A percentile compares a stretch with the other conserved stretches of the same genome.
Evolutionary conservation across 2,113 vertebrate species (phyloP).

Genomic region (Cygnus atratus): DNA sequence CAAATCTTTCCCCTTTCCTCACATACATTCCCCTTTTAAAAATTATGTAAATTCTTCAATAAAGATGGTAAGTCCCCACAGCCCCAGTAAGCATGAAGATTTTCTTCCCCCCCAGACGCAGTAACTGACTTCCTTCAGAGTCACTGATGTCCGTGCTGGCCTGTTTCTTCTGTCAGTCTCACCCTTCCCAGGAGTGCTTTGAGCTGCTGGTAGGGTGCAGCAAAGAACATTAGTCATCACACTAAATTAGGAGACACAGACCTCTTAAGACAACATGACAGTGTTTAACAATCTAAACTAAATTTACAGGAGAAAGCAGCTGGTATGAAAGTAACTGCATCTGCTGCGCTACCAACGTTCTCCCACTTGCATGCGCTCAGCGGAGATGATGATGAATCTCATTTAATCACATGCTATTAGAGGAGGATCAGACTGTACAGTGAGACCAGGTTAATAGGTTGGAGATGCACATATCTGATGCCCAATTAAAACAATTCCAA

Average conservation of each 20-base stretch:
- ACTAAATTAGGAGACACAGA: background rate
- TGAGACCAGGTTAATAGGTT: background rate
- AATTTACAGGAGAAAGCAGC: background rate
- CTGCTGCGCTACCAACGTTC: background rate
- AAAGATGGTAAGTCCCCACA: background rate
- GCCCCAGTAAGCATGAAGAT: background rate
- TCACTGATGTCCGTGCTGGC: rapidly evolving
- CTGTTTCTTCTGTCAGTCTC: background rate
- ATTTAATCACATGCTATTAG: background rate
- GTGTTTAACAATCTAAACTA: background rate
- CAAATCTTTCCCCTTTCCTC: background rate
- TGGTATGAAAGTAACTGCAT: background rate
- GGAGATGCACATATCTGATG: background rate
- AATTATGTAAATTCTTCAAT: background rate
- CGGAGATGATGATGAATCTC: background rate
- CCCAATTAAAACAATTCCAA: background rate
- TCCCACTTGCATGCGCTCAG: background rate
- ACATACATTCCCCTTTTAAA: background rate
- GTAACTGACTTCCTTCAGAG: background rate
- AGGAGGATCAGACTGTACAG: background rate
- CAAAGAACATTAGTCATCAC: background rate
- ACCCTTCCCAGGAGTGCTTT: background rate
- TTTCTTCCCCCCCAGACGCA: background rate
- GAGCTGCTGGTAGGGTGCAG: background rate
- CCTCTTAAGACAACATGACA: background rate